Conservation (phyloP, 2,888 invertebrate genomes). For the Neoscelio sp. region DNA sequence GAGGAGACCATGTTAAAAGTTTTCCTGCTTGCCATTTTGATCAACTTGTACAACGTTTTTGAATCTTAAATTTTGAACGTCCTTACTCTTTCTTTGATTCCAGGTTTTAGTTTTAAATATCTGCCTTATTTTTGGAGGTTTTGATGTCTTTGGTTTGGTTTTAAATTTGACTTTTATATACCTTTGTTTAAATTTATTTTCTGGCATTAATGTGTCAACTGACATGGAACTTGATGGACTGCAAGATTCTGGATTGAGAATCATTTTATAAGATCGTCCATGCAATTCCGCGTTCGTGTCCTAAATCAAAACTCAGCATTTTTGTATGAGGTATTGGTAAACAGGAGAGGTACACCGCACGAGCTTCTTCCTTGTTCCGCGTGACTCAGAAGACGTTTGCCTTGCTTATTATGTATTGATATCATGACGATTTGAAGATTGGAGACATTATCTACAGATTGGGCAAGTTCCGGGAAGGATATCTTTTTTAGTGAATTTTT, state of each 20-base stretch:
- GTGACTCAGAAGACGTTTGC: constrained; percentile 10
- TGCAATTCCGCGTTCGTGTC: constrained; percentile 52
- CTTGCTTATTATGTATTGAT: not conserved
- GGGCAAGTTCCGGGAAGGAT: constrained; percentile 10
- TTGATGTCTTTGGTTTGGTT: too few species aligned
- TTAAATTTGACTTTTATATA: too few species aligned
- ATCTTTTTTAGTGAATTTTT: too few species aligned
- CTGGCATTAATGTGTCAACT: not conserved
- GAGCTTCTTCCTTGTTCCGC: constrained; percentile 57
- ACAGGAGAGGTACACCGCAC: not conserved
- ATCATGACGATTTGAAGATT: not conserved
- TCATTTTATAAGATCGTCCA: constrained; percentile 26
- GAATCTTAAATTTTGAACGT: too few species aligned
- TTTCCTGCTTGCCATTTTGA: too few species aligned
- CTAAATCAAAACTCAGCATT: constrained; percentile 56
- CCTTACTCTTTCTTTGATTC: too few species aligned
- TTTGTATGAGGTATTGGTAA: constrained; percentile 38
- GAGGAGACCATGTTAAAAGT: too few species aligned
- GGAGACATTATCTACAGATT: not conserved
- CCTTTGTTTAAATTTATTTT: too few species aligned
- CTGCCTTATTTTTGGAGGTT: too few species aligned
- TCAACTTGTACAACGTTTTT: too few species aligned
- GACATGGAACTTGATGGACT: constrained; percentile 4
- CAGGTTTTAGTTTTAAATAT: too few species aligned
- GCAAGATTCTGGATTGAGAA: constrained; percentile 9